Evolutionary conservation across 2,888 invertebrate species (phyloP).

Genomic region (Acleris holmiana): DNA sequence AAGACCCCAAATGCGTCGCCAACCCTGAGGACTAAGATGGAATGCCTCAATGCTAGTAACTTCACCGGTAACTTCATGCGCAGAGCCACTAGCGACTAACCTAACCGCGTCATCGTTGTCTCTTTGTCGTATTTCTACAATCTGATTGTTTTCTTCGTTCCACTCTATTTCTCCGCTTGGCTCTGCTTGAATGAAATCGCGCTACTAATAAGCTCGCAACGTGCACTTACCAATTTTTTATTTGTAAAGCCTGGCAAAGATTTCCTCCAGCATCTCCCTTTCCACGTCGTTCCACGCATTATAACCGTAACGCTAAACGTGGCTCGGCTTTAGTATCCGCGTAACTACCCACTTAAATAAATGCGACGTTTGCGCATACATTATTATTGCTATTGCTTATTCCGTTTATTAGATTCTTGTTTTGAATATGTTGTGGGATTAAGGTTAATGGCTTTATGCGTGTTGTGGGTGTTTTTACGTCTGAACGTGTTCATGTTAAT

Average conservation of each 20-base stretch:
- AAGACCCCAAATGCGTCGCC: too few species aligned
- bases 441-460: constrained; percentile 30
- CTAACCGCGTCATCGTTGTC: too few species aligned
- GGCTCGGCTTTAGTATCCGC: constrained; percentile 43
- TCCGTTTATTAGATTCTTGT: constrained; percentile 29
- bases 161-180: too few species aligned
- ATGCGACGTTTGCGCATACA: constrained; percentile 52
- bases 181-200: too few species aligned
- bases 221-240: constrained; percentile 1
- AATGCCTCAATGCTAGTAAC: too few species aligned
- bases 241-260: constrained; percentile 1
- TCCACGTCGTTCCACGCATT: constrained; percentile 16
- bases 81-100: too few species aligned
- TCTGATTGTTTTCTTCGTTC: too few species aligned
- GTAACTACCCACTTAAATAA: constrained; percentile 59
- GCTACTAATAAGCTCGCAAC: too few species aligned
- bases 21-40: too few species aligned
- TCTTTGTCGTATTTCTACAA: too few species aligned
- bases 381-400: constrained; percentile 44
- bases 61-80: too few species aligned
- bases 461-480: constrained; percentile 11
- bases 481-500: background rate
- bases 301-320: constrained; percentile 43
- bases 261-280: constrained; percentile 5
- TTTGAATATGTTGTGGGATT: constrained; percentile 28